phyloP scores from a whole-genome alignment of 2,888 invertebrate genomes.

The Tigriopus californicus region DNA sequence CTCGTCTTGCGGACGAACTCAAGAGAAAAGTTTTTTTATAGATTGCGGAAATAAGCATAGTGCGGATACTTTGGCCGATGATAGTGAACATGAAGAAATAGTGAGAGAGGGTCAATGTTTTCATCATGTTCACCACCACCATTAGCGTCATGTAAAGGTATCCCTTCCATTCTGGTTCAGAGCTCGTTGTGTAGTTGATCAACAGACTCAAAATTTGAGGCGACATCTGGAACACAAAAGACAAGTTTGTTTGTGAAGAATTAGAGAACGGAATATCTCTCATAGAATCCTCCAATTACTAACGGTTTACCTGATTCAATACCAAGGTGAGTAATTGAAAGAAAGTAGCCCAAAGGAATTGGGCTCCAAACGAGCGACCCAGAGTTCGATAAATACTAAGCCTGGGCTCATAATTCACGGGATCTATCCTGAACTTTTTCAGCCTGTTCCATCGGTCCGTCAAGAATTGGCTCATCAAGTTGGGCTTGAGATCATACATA shows the following conservation, averaged over 20 bases:
- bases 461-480: slow-evolving; percentile 56
- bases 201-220: slow-evolving; percentile 12
- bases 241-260: no score
- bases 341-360: slow-evolving; percentile 5
- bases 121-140: slow-evolving; percentile 50
- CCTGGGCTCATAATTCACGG: neutral
- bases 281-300: neutral
- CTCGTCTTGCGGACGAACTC: slow-evolving; percentile 15
- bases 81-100: slow-evolving; percentile 79
- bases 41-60: slow-evolving; percentile 65
- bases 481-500: slow-evolving; percentile 76
- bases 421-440: slow-evolving; percentile 33
- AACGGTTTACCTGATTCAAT: neutral
- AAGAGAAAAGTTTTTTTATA: slow-evolving; percentile 31
- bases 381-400: slow-evolving; percentile 4
- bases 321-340: slow-evolving; percentile 12
- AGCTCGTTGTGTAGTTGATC: neutral
- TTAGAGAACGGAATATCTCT: neutral
- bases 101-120: slow-evolving; percentile 65
- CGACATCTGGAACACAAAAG: slow-evolving; percentile 25
- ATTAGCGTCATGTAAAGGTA: slow-evolving; percentile 57
- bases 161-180: slow-evolving; percentile 59
- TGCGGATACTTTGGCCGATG: slow-evolving; percentile 70
- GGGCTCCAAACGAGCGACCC: neutral
- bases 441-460: slow-evolving; percentile 62